These are phyloP conservation scores for Nothocercus nigrocapillus DNA, from an alignment of 2,113 vertebrate genomes.

Conservation along the genomic window DNA sequence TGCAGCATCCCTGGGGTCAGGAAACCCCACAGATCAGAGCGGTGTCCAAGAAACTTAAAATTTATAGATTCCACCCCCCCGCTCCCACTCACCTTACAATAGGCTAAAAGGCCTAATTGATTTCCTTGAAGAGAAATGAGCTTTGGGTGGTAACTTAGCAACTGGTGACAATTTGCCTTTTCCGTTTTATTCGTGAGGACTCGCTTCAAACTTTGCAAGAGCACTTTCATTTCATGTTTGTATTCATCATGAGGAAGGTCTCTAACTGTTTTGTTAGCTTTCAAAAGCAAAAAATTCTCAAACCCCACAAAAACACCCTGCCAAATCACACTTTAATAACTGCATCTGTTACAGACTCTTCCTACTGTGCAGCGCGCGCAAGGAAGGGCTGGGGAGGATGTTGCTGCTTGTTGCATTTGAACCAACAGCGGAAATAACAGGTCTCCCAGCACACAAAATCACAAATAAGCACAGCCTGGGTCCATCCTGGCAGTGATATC, in stretches of 20 bases:
- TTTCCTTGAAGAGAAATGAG: conserved; percentile 32
- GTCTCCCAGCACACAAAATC: neutral
- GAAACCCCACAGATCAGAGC: neutral
- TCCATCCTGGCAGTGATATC: neutral
- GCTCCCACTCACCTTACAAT: neutral
- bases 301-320: neutral
- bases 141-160: conserved; percentile 38
- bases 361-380: accelerated
- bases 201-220: neutral
- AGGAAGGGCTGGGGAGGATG: neutral
- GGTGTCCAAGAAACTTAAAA: neutral
- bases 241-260: neutral
- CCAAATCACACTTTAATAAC: neutral
- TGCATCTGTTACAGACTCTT: accelerated
- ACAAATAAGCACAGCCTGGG: neutral
- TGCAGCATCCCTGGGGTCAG: neutral
- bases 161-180: conserved; percentile 20
- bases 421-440: neutral
- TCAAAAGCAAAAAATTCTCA: neutral
- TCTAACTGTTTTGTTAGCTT: neutral
- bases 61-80: neutral
- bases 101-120: conserved; percentile 41
- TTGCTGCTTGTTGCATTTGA: neutral
- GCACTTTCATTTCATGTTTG: neutral
- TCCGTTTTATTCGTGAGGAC: neutral